These are phyloP conservation scores for Plutella xylostella DNA, from an alignment of 2,888 invertebrate species.

Conservation along the genomic window DNA sequence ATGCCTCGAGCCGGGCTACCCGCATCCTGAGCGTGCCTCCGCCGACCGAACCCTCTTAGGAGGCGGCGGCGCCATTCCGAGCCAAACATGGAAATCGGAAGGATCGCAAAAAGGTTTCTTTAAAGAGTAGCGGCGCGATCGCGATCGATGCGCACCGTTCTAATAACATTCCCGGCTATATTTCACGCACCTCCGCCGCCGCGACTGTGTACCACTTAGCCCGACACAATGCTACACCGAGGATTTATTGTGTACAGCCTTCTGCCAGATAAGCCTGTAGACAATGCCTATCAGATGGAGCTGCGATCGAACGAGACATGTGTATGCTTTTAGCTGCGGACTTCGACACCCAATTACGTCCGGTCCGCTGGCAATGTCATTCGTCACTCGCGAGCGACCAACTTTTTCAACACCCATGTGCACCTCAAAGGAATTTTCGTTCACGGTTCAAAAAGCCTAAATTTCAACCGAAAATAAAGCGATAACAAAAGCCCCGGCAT, in stretches of 20 bases:
- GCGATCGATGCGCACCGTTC: constrained; percentile 43
- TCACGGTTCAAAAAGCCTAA: neutral
- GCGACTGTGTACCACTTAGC: constrained; percentile 30
- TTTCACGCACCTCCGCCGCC: constrained; percentile 31
- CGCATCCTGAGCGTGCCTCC: constrained; percentile 25
- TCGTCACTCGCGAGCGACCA: constrained; percentile 55
- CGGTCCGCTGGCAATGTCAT: constrained; percentile 40
- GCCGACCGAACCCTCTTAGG: constrained; percentile 29
- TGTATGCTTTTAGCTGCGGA: constrained; percentile 63
- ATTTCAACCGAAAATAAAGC: neutral
- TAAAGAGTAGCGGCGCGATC: constrained; percentile 40
- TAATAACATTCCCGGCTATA: constrained; percentile 56
- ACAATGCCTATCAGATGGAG: constrained; percentile 59
- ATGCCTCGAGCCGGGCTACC: neutral
- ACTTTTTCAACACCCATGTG: constrained; percentile 33
- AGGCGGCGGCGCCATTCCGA: constrained; percentile 29
- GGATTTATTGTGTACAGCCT: constrained; percentile 59
- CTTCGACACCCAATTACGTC: constrained; percentile 64
- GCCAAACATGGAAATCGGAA: constrained; percentile 32
- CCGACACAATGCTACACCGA: constrained; percentile 45
- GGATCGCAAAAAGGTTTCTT: constrained; percentile 20
- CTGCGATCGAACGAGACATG: constrained; percentile 43
- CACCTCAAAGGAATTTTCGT: neutral
- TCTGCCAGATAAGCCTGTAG: constrained; percentile 50
- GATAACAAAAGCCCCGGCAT: neutral